Evolutionary conservation across 2,797 vertebrate genomes (phyloP), one percentile per base, ranked within the genome.

Genomic region (Okamejei kenojei): DNA sequence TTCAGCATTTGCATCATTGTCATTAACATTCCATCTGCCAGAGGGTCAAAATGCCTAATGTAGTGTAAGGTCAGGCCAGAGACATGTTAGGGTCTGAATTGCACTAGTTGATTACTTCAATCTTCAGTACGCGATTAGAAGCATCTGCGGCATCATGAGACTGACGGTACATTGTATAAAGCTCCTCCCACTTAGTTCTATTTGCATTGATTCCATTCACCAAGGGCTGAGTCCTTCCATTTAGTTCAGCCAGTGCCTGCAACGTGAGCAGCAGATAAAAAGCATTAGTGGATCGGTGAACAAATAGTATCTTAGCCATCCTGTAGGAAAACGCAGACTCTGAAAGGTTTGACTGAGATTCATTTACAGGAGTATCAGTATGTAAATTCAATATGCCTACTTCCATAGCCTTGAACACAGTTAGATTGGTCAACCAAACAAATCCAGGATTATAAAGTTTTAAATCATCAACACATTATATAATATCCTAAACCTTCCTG

Each of bases 141-240:
- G 71, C 94, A 86, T 94, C 93, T 0, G 95, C 95, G 86, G 93
- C 93, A 91, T 93, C 93, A 63, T 61, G 23, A 76, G 95, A 94
- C 90, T 95, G 96, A 94, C 96, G 95, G 94, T 95, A 94, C 94
- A 96, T 96, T 0, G 93, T 95, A 94, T 95, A 96, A n/a, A 97
- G 95, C 94, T 96, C 96, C 95, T 96, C 95, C 97, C 97, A 97
- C 94, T 96, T 97, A 74, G 93, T 95, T 79, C 96, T 94, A 94
- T 97, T 97, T 93, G 95, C 96, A 63, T 96, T 95, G 63, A 97
- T 97, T 93, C 94, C 96, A 78, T 97, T 96, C 8, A 95, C 94
- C 97, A 97, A 97, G 0, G 97, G 97, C 95, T 97, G 96, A 82
- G 97, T 94, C 95, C 97, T 97, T 94, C 95, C 96, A 95, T 97